Base-by-base conservation (phyloP, 2,797 vertebrate genomes). In the Sebastes reedi region DNA sequence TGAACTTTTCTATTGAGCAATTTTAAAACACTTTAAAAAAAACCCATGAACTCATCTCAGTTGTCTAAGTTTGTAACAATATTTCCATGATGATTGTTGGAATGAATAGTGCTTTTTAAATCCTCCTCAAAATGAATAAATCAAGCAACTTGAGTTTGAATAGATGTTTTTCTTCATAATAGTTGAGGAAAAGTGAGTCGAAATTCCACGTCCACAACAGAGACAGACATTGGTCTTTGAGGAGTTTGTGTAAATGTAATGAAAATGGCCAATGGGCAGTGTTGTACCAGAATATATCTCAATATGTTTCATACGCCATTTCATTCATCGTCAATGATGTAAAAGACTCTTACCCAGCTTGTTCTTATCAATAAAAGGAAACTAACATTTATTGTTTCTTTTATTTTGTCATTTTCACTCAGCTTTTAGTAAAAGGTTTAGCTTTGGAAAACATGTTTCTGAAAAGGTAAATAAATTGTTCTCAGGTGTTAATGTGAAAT, bases 311-410 rank as follows among this genome's bases (percentile, higher is more conserved):
- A 73, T 64, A 30, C 16, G 27, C 52, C 29, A 67, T 73, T 71
- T 74, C n/a, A 80, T 80, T 84, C 60, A 82, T 80, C 73, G 67
- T 78, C 80, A 67, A 34, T 56, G 61, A 70, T 64, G 50, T 72
- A 68, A 67, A 79, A 59, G 30, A 77, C 64, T 79, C 36, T 79
- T 67, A 79, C 52, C 74, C 60, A 52, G 62, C 73, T 84, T 86
- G 72, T 77, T 81, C 46, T 84, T 78, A 72, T 61, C 52, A 91
- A 86, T 92, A 87, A 91, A 88, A 79, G 18, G 22, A 79, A 85
- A 79, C 18, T n/a, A 75, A 73, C 55, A 9, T 77, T 62, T 30
- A 30, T 6, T 34, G 4, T 52, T 68, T 60, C 1, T 34, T 52
- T 46, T 16, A 5, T 59, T 46, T 60, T 46, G 70, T 77, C 18